Percentiles rank a stretch among this genome's conserved stretches.
Evolutionary conservation across 2,113 vertebrate genomes (phyloP).

Genomic region (Pristiophorus japonicus): DNA sequence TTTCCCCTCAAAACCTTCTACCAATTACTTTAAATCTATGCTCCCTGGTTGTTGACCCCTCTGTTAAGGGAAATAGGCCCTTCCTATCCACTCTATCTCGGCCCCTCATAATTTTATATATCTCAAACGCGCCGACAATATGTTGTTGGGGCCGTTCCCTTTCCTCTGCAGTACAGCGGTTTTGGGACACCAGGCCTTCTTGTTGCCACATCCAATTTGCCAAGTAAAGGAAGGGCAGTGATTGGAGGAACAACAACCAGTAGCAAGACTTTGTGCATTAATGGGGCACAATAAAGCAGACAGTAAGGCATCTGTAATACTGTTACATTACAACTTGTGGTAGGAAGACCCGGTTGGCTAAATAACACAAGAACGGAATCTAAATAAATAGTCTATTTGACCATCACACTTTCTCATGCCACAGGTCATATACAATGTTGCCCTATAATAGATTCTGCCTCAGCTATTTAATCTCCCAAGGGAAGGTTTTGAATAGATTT

Average conservation of each 20-base stretch:
- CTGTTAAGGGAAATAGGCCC: no score
- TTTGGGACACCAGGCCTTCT: neutral
- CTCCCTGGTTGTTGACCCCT: no score
- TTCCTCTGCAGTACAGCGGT: neutral
- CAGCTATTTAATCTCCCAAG: neutral
- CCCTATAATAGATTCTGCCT: neutral
- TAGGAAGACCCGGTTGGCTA: neutral
- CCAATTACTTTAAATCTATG: no score
- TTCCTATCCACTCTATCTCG: no score
- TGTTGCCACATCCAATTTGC: neutral
- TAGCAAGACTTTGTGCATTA: neutral
- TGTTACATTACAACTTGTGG: neutral
- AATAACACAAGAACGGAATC: neutral
- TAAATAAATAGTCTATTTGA: neutral
- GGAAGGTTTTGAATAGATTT: neutral
- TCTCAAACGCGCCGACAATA: no score
- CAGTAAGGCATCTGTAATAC: neutral
- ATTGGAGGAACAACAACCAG: neutral
- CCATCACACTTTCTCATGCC: neutral
- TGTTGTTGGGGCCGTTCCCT: neutral
- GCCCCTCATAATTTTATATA: no score
- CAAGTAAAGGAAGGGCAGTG: neutral
- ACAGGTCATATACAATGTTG: neutral
- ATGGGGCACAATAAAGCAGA: neutral
- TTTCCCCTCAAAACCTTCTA: no score